These are phyloP conservation scores for Molossus molossus DNA, from an alignment of 2,797 vertebrate genomes.

Conservation along the genomic window DNA sequence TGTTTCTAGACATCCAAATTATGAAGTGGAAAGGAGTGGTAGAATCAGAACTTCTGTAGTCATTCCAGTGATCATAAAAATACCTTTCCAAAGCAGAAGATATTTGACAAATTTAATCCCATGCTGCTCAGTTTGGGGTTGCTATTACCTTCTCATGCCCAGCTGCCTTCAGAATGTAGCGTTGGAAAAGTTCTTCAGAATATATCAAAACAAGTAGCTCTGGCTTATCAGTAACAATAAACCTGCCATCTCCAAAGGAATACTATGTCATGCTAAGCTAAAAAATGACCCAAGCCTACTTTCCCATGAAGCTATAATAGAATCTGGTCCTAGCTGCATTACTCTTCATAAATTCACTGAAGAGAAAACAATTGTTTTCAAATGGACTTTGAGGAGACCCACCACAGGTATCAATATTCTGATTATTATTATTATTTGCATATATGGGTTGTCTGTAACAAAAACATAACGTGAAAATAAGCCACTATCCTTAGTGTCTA, in stretches of 20 bases:
- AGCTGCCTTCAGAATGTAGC: slow-evolving; percentile 9
- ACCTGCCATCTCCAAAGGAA: slow-evolving; percentile 21
- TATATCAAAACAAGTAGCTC: slow-evolving; percentile 33
- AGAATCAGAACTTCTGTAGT: slow-evolving; percentile 8
- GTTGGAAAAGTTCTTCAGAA: slow-evolving; percentile 58
- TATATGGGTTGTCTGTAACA: slow-evolving; percentile 58
- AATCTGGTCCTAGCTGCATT: slow-evolving; percentile 38
- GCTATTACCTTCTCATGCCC: not conserved
- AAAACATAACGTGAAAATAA: slow-evolving; percentile 63
- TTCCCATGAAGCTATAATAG: slow-evolving; percentile 60
- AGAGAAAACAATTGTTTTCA: slow-evolving; percentile 68
- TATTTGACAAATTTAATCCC: not conserved
- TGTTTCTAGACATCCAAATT: slow-evolving; percentile 54
- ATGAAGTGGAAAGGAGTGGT: not conserved
- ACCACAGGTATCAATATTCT: slow-evolving; percentile 28
- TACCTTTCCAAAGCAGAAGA: slow-evolving; percentile 9
- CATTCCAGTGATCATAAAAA: slow-evolving; percentile 10
- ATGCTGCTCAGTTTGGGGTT: not conserved
- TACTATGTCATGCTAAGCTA: slow-evolving; percentile 40
- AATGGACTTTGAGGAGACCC: slow-evolving; percentile 29
- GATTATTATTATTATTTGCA: slow-evolving; percentile 42
- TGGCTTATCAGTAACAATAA: slow-evolving; percentile 60
- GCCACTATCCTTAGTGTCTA: slow-evolving; percentile 44
- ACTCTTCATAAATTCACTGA: slow-evolving; percentile 67
- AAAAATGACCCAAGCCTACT: slow-evolving; percentile 20